Evolutionary conservation across 2,797 vertebrate species (phyloP), one percentile per base, ranked within the genome.

Genomic region (Thunnus albacares): DNA sequence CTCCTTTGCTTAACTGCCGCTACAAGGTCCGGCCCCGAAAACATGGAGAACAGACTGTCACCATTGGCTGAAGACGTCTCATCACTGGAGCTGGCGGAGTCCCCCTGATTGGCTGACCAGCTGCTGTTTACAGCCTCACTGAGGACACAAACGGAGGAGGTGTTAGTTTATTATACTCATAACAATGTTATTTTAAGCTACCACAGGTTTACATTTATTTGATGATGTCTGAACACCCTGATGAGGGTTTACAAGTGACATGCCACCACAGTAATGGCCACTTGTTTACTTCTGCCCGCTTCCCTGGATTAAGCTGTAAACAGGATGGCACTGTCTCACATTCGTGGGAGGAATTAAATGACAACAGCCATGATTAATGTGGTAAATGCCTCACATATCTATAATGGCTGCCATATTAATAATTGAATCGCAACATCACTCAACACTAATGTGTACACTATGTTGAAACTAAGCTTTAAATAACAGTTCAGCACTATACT

Each of bases 41-140:
- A 99, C 98, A 99, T 99, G 92, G 98, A 99, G 94, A 99, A 99
- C 83, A 99, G 93, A 78, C 98, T 99, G 96, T 99, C 98, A 3
- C 98, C 98, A 0, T 99, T 99, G 90, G 97, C 98, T 1, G 98
- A 99, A 68, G 98, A 99, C 0, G 98, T 97, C 94, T 99, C 98
- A 0, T 99, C 98, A n/a, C 98, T 99, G 10, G 98, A 99, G 89
- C 98, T 99, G 94, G 98, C 97, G 0, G 98, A 99, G 89, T 99
- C 98, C 20, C 97, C 98, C 95, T 99, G 98, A 94, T 97, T 96
- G 85, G 97, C 97, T 6, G 97, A 96, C 98, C 98, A 99, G 95
- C 96, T 96, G 59, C 94, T 95, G 89, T 96, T 98, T 45, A 98
- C 95, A 14, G 96, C 93, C 81, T 99, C 98, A 49, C 96, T 96